Conservation (phyloP, 2,888 invertebrate genomes). For the Byasa hedistus region DNA sequence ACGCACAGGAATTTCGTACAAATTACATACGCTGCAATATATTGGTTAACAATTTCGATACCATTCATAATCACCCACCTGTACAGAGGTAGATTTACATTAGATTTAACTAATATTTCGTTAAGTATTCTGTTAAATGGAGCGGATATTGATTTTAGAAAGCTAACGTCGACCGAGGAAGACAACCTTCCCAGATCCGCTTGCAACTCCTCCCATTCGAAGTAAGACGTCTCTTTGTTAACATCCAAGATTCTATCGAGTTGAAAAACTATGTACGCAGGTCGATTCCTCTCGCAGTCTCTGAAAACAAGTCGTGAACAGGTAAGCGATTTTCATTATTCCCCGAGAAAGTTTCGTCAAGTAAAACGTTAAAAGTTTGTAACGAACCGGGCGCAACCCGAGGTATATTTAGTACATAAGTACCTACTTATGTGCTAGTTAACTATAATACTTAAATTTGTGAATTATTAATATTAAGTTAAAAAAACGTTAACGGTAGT, state of each 20-base stretch:
- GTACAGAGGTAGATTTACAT: slow-evolving; percentile 82
- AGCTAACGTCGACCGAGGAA: slow-evolving; percentile 76
- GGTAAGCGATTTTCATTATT: slow-evolving; percentile 25
- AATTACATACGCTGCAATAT: not conserved
- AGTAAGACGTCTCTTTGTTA: slow-evolving; percentile 82
- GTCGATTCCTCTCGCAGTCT: slow-evolving; percentile 85
- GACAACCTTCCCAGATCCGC: slow-evolving; percentile 75
- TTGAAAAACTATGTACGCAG: slow-evolving; percentile 87
- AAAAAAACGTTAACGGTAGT: no score
- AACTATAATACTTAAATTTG: no score
- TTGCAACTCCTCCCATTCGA: slow-evolving; percentile 82
- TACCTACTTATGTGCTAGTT: not conserved
- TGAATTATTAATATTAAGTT: no score
- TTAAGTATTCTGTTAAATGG: slow-evolving; percentile 79
- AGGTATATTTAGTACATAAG: not conserved
- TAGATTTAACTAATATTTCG: slow-evolving; percentile 77
- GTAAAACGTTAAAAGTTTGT: slow-evolving; percentile 14
- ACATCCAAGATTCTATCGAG: slow-evolving; percentile 85
- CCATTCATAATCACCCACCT: slow-evolving; percentile 53
- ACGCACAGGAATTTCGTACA: no score
- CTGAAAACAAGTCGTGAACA: slow-evolving; percentile 58
- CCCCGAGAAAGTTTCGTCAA: slow-evolving; percentile 5
- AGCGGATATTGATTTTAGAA: slow-evolving; percentile 78
- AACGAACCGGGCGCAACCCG: slow-evolving; percentile 4
- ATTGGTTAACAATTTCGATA: not conserved